These are phyloP conservation scores for Patella depressa DNA, from an alignment of 2,888 invertebrate genomes.

Conservation along the genomic window DNA sequence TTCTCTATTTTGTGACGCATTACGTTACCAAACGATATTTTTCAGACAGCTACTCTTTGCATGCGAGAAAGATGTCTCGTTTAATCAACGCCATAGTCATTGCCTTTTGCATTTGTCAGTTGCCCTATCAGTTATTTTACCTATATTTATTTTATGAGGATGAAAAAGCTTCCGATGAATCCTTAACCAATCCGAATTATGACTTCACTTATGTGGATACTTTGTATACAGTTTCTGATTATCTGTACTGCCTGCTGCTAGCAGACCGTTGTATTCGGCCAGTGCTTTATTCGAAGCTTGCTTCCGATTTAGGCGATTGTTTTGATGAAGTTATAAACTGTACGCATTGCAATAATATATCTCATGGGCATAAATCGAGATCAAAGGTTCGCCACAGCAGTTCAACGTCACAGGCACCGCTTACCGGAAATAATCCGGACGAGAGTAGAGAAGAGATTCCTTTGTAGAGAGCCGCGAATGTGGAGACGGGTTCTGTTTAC, in stretches of 20 bases:
- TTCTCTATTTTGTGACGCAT: constrained; percentile 54
- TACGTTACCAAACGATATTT: constrained; percentile 56
- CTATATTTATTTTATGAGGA: constrained; percentile 44
- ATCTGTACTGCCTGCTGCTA: constrained; percentile 49
- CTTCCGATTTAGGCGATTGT: constrained; percentile 55
- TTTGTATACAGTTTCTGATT: constrained; percentile 37
- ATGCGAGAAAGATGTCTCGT: constrained; percentile 54
- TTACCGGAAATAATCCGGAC: constrained; percentile 8
- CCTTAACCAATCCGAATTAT: neutral
- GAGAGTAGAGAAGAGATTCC: neutral
- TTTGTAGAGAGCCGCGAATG: no score
- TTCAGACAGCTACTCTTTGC: constrained; percentile 56
- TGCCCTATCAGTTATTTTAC: constrained; percentile 51
- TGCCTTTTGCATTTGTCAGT: constrained; percentile 51
- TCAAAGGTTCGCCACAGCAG: neutral
- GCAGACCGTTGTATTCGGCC: constrained; percentile 57
- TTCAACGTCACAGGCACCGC: constrained; percentile 25
- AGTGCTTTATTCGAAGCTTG: constrained; percentile 58
- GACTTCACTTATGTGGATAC: constrained; percentile 20
- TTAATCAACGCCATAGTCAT: constrained; percentile 53
- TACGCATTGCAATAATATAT: constrained; percentile 42
- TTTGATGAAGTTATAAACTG: constrained; percentile 65
- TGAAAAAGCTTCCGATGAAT: neutral
- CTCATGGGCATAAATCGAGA: constrained; percentile 10
- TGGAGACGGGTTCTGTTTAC: no score